Base-by-base conservation (phyloP, 2,113 vertebrate genomes). In the Phrynocephalus versicolor region DNA sequence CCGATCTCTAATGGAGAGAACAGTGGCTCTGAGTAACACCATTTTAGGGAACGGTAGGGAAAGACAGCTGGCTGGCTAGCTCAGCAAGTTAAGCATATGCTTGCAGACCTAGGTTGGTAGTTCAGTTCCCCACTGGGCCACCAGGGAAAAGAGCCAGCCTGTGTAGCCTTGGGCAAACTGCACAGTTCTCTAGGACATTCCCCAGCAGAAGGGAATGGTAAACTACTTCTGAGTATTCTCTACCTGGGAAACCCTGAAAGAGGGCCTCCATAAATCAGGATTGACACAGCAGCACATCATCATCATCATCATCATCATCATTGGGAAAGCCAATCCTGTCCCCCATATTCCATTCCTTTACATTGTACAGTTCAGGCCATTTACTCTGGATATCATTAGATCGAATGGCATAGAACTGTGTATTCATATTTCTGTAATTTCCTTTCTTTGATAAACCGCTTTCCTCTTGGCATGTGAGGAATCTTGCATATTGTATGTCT, bases 401-500 rank as follows among this genome's bases (percentile, higher is more conserved):
- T 90, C 90, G 91, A 91, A 84, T 51, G 16, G 64, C 85, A 74
- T 77, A 58, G 2, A 86, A 92, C 87, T 67, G 73, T 86, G 58
- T 81, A 85, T 91, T 89, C 88, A 35, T 81, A 64, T 85, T 90
- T 45, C 80, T 88, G 25, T 80, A 91, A 67, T 1, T 0, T 15
- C 65, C 79, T 84, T 91, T 87, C 92, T 91, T 87, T 89, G 86
- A 92, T 88, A 92, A 89, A 81, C 14, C 65, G 72, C 30, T 30
- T 0, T 15, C 82, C 88, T 77, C 55, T 87, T 91, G 87, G 78
- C 89, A 89, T 89, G 39, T 21, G 75, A 88, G 82, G 76, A 74
- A 84, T 86, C 70, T 90, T 84, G 86, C 80, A 89, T 89, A 77
- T 85, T 90, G 60, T 9, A 86, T 86, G 35, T 85, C 86, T 70